A percentile compares a stretch with the other conserved stretches of the same genome.
These are phyloP conservation scores for Prionailurus bengalensis DNA, from an alignment of 2,113 vertebrate genomes.

Conservation along the genomic window DNA sequence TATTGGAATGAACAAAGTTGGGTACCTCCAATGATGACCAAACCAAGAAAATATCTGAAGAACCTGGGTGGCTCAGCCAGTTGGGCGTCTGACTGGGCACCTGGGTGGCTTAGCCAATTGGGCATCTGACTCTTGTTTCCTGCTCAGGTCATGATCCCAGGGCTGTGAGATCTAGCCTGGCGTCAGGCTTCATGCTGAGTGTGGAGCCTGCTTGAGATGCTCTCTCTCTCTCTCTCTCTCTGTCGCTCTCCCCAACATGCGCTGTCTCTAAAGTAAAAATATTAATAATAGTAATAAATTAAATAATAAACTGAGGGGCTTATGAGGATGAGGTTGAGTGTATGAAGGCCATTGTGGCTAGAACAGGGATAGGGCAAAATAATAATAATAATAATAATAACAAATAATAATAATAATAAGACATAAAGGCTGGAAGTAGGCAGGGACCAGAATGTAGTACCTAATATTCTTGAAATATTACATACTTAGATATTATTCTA, in stretches of 20 bases:
- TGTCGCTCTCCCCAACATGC: too few relatives aligned
- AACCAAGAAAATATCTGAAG: background rate
- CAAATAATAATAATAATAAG: background rate
- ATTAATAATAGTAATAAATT: too few relatives aligned
- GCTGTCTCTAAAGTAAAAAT: too few relatives aligned
- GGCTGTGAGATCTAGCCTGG: too few relatives aligned
- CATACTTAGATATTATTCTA: background rate
- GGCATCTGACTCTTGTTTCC: too few relatives aligned
- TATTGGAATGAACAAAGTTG: background rate
- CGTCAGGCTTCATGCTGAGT: too few relatives aligned
- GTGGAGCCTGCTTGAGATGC: too few relatives aligned
- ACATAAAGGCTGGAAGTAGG: background rate
- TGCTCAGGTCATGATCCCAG: too few relatives aligned
- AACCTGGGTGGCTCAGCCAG: background rate
- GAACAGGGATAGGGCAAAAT: background rate
- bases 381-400: background rate
- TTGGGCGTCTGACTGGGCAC: too few relatives aligned
- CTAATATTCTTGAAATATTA: background rate
- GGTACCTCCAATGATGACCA: background rate
- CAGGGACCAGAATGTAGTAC: background rate
- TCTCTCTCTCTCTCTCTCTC: too few relatives aligned
- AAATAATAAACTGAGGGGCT: too few relatives aligned
- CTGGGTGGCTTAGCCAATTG: too few relatives aligned
- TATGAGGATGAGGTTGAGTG: background rate
- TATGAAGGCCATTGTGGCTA: background rate